phyloP scores from a whole-genome alignment of 2,797 vertebrate genomes.

The Pangasius krempfi region DNA sequence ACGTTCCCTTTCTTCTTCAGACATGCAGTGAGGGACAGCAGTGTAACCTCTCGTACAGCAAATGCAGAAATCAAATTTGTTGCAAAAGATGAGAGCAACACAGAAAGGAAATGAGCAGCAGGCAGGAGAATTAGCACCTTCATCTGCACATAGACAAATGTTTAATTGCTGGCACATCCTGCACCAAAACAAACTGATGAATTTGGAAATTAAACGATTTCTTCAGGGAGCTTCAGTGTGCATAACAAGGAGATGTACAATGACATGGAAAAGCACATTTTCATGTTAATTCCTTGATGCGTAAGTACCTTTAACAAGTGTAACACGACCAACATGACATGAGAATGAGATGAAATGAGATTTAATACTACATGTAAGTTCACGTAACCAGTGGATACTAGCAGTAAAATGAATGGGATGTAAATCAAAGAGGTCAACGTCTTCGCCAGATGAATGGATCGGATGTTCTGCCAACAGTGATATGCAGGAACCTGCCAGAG shows the following conservation, averaged over 20 bases:
- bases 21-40: slow-evolving; percentile 80
- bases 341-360: background rate
- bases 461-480: slow-evolving; percentile 44
- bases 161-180: slow-evolving; percentile 15
- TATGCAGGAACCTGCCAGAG: slow-evolving; percentile 46
- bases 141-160: background rate
- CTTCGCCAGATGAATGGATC: slow-evolving; percentile 18
- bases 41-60: slow-evolving; percentile 78
- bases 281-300: slow-evolving; percentile 13
- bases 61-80: slow-evolving; percentile 87
- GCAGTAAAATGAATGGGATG: background rate
- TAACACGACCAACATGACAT: slow-evolving; percentile 1
- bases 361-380: background rate
- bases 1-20: slow-evolving; percentile 84
- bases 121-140: background rate
- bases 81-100: slow-evolving; percentile 73
- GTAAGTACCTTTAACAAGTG: background rate
- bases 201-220: slow-evolving; percentile 13
- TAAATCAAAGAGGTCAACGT: slow-evolving; percentile 15
- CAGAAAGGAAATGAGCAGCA: slow-evolving; percentile 56
- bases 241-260: slow-evolving; percentile 14
- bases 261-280: slow-evolving; percentile 23
- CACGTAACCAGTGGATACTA: background rate
- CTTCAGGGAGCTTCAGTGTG: slow-evolving; percentile 1
- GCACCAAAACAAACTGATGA: background rate